These are phyloP conservation scores for Phasianus colchicus DNA, from an alignment of 2,113 vertebrate species.

Conservation along the genomic window DNA sequence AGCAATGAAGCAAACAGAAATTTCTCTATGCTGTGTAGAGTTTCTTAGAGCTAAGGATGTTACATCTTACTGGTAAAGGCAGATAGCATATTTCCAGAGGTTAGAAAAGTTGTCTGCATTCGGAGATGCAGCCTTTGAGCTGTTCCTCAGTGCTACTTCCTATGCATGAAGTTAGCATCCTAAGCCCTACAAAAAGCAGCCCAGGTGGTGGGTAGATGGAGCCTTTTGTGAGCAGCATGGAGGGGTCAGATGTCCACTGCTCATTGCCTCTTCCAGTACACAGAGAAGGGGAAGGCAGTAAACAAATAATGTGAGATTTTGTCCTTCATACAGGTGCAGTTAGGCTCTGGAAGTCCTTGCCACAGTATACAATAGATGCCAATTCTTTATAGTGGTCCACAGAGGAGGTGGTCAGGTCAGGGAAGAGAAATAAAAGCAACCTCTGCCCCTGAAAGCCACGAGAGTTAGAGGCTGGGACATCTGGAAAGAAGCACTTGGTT, in stretches of 20 bases:
- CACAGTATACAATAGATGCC: neutral
- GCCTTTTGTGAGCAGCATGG: neutral
- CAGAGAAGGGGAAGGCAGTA: fast-evolving
- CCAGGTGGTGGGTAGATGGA: neutral
- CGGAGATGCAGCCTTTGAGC: neutral
- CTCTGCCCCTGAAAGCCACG: neutral
- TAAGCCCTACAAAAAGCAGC: neutral
- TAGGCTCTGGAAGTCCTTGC: neutral
- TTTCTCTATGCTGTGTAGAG: fast-evolving
- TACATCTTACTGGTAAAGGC: neutral
- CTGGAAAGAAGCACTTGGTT: neutral
- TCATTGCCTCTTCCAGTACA: neutral
- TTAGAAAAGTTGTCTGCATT: neutral
- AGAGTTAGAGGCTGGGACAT: fast-evolving
- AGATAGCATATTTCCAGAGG: neutral
- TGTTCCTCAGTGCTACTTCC: neutral
- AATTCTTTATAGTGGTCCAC: neutral
- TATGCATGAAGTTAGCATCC: fast-evolving
- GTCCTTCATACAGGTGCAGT: fast-evolving
- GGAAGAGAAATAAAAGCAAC: neutral
- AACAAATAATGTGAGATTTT: neutral
- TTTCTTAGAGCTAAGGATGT: neutral
- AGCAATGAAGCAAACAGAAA: constrained; percentile 3
- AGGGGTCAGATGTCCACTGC: fast-evolving
- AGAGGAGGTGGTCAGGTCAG: neutral